phyloP scores from a whole-genome alignment of 2,888 invertebrate genomes.

The Epiblema foenella region DNA sequence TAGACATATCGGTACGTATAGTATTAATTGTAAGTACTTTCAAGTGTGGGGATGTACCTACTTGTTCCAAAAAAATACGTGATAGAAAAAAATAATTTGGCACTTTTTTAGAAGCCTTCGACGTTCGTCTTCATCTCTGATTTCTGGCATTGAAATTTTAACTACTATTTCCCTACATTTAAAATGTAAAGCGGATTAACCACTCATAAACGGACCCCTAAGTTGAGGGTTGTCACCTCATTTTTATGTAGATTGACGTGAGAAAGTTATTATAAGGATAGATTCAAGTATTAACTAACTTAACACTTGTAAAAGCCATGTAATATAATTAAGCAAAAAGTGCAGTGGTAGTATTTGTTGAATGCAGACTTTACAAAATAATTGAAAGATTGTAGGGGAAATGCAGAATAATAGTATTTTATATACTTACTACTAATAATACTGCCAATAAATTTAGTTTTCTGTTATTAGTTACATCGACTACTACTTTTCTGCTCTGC shows the following conservation, averaged over 20 bases:
- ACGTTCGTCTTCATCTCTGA: conserved; percentile 15
- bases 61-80: too few relatives aligned
- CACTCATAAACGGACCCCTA: conserved; percentile 53
- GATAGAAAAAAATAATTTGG: neutral
- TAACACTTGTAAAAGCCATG: conserved; percentile 55
- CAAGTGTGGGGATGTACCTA: neutral
- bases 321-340: conserved; percentile 54
- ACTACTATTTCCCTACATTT: conserved; percentile 52
- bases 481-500: too few relatives aligned
- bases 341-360: neutral
- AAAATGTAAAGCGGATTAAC: conserved; percentile 59
- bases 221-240: conserved; percentile 59
- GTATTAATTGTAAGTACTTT: neutral
- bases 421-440: too few relatives aligned
- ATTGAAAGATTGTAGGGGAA: neutral
- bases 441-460: too few relatives aligned
- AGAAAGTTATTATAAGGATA: conserved; percentile 60
- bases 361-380: neutral
- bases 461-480: too few relatives aligned
- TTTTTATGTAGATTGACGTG: conserved; percentile 70
- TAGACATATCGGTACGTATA: neutral
- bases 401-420: too few relatives aligned
- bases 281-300: conserved; percentile 58
- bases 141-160: conserved; percentile 47
- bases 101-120: neutral